Conservation (phyloP, 2,797 vertebrate genomes). For the Sternotherus odoratus region DNA sequence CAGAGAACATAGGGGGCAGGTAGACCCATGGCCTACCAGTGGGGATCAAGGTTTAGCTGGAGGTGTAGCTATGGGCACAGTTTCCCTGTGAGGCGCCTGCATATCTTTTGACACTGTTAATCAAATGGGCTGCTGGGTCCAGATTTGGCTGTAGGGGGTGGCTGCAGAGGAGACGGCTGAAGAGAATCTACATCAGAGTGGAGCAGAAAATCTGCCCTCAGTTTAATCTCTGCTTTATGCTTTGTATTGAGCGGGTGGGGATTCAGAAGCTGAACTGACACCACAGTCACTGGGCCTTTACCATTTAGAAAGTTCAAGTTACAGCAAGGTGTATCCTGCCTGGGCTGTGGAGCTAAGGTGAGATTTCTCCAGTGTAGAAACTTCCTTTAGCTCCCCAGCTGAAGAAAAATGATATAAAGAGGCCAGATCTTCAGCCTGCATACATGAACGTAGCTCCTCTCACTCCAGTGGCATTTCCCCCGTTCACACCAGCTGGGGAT, state of each 20-base stretch:
- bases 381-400: background rate
- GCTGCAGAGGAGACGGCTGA: background rate
- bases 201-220: background rate
- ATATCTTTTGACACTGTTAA: background rate
- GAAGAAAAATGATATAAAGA: background rate
- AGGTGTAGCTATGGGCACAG: background rate
- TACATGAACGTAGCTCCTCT: background rate
- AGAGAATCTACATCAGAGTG: background rate
- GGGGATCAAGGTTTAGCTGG: background rate
- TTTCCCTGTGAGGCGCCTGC: background rate
- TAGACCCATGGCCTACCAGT: background rate
- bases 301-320: background rate
- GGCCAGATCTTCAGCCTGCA: background rate
- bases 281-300: background rate
- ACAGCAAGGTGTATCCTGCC: background rate
- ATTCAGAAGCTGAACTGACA: background rate
- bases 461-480: background rate
- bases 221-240: background rate
- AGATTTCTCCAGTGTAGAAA: background rate
- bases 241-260: background rate
- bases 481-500: background rate
- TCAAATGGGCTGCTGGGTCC: background rate
- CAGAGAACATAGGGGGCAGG: background rate
- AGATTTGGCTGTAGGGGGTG: background rate
- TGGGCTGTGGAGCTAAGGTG: background rate